Evolutionary conservation across 2,888 invertebrate species (phyloP).

Genomic region (Punctoribates punctum): DNA sequence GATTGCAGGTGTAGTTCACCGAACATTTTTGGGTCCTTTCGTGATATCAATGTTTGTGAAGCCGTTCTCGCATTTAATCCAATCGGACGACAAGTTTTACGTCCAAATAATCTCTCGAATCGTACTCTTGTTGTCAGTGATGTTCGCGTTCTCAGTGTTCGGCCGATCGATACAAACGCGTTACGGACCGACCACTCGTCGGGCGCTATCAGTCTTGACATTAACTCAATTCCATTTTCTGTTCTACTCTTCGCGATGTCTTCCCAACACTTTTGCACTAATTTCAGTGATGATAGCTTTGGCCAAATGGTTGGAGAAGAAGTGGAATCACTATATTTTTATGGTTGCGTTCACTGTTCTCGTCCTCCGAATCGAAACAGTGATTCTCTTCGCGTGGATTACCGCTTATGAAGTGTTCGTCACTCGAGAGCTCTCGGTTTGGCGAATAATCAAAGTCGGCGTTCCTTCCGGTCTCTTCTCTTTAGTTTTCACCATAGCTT

Average conservation of each 20-base stretch:
- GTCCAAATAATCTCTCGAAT: conserved; percentile 68
- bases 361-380: conserved; percentile 84
- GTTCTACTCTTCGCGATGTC: conserved; percentile 88
- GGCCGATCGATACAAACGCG: conserved; percentile 67
- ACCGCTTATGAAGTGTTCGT: conserved; percentile 73
- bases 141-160: conserved; percentile 69
- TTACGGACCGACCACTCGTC: conserved; percentile 72
- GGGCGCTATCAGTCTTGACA: conserved; percentile 65
- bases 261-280: conserved; percentile 92
- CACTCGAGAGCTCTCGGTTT: conserved; percentile 63
- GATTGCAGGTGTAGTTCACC: conserved; percentile 75
- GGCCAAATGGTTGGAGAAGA: conserved; percentile 75
- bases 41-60: conserved; percentile 71
- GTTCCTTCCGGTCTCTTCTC: conserved; percentile 59
- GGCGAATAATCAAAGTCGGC: conserved; percentile 51
- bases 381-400: conserved; percentile 77
- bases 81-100: conserved; percentile 52
- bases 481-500: conserved; percentile 66
- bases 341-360: conserved; percentile 81
- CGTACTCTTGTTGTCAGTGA: conserved; percentile 70
- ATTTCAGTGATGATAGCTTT: conserved; percentile 73
- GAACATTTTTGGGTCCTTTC: conserved; percentile 89
- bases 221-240: conserved; percentile 95
- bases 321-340: conserved; percentile 70
- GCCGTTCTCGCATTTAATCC: conserved; percentile 68